phyloP scores from a whole-genome alignment of 2,113 vertebrate genomes.

The Bufo bufo region DNA sequence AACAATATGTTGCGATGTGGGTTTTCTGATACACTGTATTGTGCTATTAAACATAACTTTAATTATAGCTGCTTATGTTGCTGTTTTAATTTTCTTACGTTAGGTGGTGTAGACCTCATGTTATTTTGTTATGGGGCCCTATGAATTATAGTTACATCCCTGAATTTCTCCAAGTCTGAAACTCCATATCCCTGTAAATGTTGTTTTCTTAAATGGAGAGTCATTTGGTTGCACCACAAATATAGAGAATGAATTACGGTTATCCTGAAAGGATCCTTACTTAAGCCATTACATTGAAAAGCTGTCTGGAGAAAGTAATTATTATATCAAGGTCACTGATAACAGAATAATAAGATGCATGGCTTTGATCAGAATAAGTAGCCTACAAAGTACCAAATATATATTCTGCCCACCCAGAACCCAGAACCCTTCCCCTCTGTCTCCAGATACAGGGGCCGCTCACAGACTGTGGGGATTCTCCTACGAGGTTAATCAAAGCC shows the following conservation, averaged over 20 bases:
- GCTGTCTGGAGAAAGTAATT: constrained; percentile 1
- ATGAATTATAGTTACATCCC: no score
- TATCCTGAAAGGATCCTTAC: neutral
- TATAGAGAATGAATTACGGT: neutral
- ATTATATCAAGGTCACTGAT: constrained; percentile 12
- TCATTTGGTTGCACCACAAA: neutral
- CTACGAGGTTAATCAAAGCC: constrained; percentile 36
- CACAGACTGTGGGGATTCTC: neutral
- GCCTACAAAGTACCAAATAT: constrained; percentile 6
- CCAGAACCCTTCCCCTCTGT: neutral
- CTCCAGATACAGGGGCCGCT: constrained; percentile 10
- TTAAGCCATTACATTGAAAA: constrained; percentile 11
- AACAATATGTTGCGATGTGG: no score
- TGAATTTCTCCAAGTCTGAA: no score
- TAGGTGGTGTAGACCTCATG: no score
- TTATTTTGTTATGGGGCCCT: no score
- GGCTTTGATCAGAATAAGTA: constrained; percentile 26
- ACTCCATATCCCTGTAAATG: neutral
- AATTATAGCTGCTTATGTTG: no score
- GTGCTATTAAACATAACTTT: no score
- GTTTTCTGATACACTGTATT: no score
- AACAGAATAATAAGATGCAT: neutral
- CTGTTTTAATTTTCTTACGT: no score
- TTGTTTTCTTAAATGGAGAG: neutral
- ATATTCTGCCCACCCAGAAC: neutral